A percentile compares a stretch with the other conserved stretches of the same genome.
Conservation (phyloP, 2,113 vertebrate species). For the Urocolius indicus region DNA sequence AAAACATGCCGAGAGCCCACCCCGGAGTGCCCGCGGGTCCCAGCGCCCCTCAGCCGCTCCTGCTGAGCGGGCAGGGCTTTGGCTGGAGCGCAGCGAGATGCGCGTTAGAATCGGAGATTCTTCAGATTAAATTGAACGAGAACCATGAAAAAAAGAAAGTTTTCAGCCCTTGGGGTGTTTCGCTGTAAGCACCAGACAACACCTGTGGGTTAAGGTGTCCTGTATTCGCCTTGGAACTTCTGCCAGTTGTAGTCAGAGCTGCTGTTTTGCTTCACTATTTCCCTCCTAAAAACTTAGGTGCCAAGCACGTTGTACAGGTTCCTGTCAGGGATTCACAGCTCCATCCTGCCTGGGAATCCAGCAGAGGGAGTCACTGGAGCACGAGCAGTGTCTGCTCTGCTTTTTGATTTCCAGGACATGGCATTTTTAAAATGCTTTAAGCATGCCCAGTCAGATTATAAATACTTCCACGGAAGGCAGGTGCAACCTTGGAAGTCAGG, state of each 20-base stretch:
- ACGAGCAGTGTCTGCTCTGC: rapidly evolving
- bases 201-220: too few relatives aligned
- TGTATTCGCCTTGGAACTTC: neutral
- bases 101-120: neutral
- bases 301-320: neutral
- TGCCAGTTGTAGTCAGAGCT: too few relatives aligned
- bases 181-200: too few relatives aligned
- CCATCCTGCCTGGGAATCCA: neutral
- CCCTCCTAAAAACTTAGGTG: neutral
- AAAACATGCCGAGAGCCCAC: too few relatives aligned
- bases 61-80: rapidly evolving
- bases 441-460: too few relatives aligned
- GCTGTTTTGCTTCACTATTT: neutral
- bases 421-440: neutral
- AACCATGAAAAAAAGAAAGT: rapidly evolving
- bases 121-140: neutral
- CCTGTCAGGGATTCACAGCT: neutral
- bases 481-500: neutral
- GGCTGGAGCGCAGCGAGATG: neutral
- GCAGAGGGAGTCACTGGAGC: neutral
- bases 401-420: rapidly evolving
- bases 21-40: neutral
- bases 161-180: rapidly evolving
- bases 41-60: neutral
- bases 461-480: neutral